These are phyloP conservation scores for Rhaphigaster nebulosa DNA, from an alignment of 2,888 invertebrate genomes.

Conservation along the genomic window DNA sequence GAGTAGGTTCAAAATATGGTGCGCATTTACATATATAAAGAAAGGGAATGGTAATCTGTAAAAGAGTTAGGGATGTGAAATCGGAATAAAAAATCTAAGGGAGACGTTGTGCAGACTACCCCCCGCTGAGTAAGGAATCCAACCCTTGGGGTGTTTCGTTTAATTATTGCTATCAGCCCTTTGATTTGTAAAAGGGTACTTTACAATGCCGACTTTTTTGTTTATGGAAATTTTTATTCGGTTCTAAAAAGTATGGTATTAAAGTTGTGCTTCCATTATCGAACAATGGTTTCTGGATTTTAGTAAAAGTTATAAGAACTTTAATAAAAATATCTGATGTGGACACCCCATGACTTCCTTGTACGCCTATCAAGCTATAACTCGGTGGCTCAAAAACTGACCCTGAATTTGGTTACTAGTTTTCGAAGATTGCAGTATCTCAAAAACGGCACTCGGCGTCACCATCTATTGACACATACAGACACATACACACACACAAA, in stretches of 20 bases:
- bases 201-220: neutral
- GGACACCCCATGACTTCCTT: no score
- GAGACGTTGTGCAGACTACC: slow-evolving; percentile 25
- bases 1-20: neutral
- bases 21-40: slow-evolving; percentile 20
- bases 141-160: slow-evolving; percentile 21
- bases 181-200: neutral
- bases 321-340: no score
- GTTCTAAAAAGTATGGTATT: neutral
- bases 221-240: neutral
- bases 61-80: slow-evolving; percentile 5
- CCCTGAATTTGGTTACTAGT: no score
- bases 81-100: neutral
- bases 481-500: no score
- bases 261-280: no score
- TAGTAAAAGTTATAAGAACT: no score
- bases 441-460: no score
- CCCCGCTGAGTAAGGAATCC: slow-evolving; percentile 38
- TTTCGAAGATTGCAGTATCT: no score
- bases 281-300: no score
- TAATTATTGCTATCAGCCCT: slow-evolving; percentile 35
- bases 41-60: slow-evolving; percentile 36
- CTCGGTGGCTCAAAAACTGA: no score
- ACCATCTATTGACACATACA: no score
- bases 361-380: no score